Evolutionary conservation across 2,797 vertebrate species (phyloP), one percentile per base, ranked within the genome.

Genomic region (Sphenopsis melanotis): DNA sequence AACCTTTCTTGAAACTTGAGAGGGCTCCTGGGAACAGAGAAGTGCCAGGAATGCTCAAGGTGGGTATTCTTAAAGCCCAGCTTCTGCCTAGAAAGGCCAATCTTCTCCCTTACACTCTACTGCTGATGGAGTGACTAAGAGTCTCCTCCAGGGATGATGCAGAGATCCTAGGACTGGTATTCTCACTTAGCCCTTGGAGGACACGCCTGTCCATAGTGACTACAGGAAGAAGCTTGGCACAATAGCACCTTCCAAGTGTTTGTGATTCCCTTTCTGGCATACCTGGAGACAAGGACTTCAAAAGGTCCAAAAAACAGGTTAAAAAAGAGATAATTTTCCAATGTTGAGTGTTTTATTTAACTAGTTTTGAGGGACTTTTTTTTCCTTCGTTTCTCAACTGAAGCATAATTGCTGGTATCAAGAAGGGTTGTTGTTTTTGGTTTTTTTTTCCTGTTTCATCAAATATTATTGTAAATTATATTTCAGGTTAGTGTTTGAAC

Each of bases 341-440:
- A 10, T 41, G 27, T 11, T 47, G 44, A 30, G 1, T 66, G 12
- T 78, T 41, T 75, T 60, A 47, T 61, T 79, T 70, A 46, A 64
- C 16, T 74, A 20, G 13, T 64, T 12, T 60, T 5, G 15, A 2
- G 15, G 7, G 4, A 19, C 8, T n/a, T 56, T 34, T 56, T 61
- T 56, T 50, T 22, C 14, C 13, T 68, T 41, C 5, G 15, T 79
- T 94, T 82, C 18, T 78, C 59, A 65, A 47, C 15, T 50, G 23
- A 94, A 83, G 7, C 9, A 34, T 44, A 89, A 63, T 61, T 82
- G 27, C 55, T 39, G 5, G 9, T 72, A 55, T 57, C 9, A 44
- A 52, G 36, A 86, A 79, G 30, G 9, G 1, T 0, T 2, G 1
- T 0, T 1, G 3, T 30, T 61, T 27, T 37, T 27, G 19, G 1